Percentiles rank a stretch among this genome's conserved stretches.
These are phyloP conservation scores for Poecile montanus DNA, from an alignment of 2,797 vertebrate genomes.

Conservation along the genomic window DNA sequence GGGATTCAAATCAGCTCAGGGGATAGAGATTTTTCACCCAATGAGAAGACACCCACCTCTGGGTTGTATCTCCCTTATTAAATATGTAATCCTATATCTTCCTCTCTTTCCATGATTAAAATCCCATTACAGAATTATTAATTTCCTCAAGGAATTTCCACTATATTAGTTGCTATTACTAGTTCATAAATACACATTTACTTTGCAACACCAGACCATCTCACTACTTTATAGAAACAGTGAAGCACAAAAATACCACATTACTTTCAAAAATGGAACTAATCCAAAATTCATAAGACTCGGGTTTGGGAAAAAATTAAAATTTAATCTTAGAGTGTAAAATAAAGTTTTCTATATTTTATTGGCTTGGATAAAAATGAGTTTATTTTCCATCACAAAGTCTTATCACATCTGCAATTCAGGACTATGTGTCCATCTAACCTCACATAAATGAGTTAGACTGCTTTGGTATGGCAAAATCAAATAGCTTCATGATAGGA, in stretches of 20 bases:
- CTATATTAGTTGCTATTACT: background rate
- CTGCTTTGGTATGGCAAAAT: background rate
- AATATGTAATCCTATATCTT: background rate
- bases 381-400: background rate
- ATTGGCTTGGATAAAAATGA: background rate
- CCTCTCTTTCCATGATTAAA: background rate
- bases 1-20: background rate
- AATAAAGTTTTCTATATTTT: background rate
- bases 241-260: background rate
- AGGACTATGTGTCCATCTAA: background rate
- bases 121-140: background rate
- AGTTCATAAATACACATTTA: conserved; percentile 1
- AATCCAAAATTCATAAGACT: background rate
- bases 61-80: background rate
- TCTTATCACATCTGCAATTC: background rate
- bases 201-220: background rate
- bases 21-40: background rate
- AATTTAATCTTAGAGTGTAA: background rate
- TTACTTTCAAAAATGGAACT: background rate
- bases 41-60: background rate
- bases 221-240: background rate
- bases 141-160: conserved; percentile 7
- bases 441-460: background rate
- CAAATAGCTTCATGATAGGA: background rate
- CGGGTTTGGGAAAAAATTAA: background rate